Percentiles rank a stretch among this genome's conserved stretches.
Conservation (phyloP, 2,888 invertebrate genomes). For the Sphaeridia pumilis region DNA sequence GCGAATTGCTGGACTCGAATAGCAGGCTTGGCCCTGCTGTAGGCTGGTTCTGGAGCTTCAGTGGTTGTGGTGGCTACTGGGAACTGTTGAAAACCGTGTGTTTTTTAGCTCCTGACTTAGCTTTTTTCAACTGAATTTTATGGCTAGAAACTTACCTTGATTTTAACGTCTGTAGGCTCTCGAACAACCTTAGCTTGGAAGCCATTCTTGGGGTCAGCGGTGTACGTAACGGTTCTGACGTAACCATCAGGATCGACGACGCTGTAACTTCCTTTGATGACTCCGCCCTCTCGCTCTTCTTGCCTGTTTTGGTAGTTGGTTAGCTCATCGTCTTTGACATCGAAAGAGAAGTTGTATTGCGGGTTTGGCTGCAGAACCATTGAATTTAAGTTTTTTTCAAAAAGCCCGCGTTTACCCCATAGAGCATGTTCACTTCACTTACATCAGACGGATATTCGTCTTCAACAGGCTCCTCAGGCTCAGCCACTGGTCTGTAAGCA, state of each 20-base stretch:
- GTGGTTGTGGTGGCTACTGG: conserved; percentile 31
- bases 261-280: conserved; percentile 62
- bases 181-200: conserved; percentile 43
- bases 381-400: not conserved
- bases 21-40: not conserved
- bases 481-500: conserved; percentile 4
- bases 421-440: no score
- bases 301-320: conserved; percentile 68
- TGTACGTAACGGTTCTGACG: conserved; percentile 44
- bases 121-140: no score
- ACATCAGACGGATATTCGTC: conserved; percentile 33
- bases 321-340: conserved; percentile 68
- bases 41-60: conserved; percentile 7
- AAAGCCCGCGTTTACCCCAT: no score
- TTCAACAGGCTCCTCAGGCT: conserved; percentile 20
- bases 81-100: conserved; percentile 10
- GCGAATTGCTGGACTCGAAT: conserved; percentile 10
- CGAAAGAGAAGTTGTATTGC: conserved; percentile 66
- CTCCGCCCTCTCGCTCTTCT: conserved; percentile 62
- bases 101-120: not conserved
- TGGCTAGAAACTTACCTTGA: no score
- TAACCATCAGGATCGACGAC: conserved; percentile 75
- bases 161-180: conserved; percentile 67
- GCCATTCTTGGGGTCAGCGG: conserved; percentile 28
- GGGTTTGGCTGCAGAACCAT: conserved; percentile 51